Percentiles rank a stretch among this genome's conserved stretches.
Conservation (phyloP, 2,797 vertebrate genomes). For the Halcyon badia region DNA sequence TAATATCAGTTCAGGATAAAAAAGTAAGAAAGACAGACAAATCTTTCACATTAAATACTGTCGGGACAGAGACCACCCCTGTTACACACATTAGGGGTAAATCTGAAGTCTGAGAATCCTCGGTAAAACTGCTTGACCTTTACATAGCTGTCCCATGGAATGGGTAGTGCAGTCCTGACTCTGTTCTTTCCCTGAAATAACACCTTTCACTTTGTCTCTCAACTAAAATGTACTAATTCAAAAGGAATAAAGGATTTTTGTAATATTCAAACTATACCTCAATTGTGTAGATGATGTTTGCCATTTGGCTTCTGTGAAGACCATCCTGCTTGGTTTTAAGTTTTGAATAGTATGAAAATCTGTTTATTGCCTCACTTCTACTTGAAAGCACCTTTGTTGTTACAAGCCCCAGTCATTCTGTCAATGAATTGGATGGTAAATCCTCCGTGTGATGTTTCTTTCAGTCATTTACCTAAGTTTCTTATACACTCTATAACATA, state of each 20-base stretch:
- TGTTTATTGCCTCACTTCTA: background rate
- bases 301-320: background rate
- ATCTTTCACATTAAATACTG: background rate
- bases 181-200: background rate
- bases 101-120: background rate
- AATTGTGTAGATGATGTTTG: background rate
- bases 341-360: background rate
- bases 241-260: background rate
- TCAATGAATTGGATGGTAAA: background rate
- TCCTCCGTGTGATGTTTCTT: background rate
- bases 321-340: background rate
- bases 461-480: background rate
- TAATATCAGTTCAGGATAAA: background rate
- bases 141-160: background rate
- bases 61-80: background rate
- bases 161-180: background rate
- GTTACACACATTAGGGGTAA: background rate
- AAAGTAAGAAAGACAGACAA: background rate
- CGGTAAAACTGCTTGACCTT: background rate
- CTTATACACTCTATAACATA: background rate
- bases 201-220: background rate
- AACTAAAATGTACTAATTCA: background rate
- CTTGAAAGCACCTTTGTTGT: background rate
- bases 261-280: background rate
- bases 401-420: background rate